A percentile compares a stretch with the other conserved stretches of the same genome.
Conservation (phyloP, 2,113 vertebrate species). For the Megaleporinus macrocephalus region DNA sequence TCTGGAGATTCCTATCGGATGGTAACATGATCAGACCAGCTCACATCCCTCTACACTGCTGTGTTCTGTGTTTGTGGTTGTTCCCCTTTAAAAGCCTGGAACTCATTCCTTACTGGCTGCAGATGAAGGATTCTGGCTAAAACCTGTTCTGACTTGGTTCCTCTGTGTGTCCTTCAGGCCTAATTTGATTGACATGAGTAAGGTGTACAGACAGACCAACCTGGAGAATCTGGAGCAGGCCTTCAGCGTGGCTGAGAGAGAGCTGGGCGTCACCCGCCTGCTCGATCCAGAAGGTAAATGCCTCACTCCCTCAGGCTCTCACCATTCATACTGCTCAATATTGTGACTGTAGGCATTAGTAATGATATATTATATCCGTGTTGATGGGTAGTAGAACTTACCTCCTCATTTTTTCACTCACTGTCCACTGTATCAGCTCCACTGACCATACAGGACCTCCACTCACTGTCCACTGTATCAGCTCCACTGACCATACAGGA, state of each 20-base stretch:
- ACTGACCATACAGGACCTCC: too few species aligned
- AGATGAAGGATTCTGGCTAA: neutral
- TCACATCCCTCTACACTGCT: neutral
- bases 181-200: constrained; percentile 87
- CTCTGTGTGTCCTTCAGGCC: constrained; percentile 75
- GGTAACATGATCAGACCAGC: neutral
- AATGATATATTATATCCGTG: too few species aligned
- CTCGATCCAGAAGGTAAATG: constrained; percentile 90
- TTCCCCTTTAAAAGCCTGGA: neutral
- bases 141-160: constrained; percentile 14
- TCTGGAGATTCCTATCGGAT: neutral
- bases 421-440: too few species aligned
- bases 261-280: constrained; percentile 90
- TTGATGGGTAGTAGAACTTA: too few species aligned
- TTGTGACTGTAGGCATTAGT: too few species aligned
- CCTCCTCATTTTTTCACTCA: too few species aligned
- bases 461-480: too few species aligned
- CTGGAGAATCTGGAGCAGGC: constrained; percentile 95
- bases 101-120: constrained; percentile 7
- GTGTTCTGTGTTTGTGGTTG: neutral
- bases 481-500: too few species aligned
- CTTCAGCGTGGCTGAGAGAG: constrained; percentile 89
- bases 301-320: constrained; percentile 1
- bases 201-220: constrained; percentile 88
- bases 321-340: neutral